Percentiles rank a stretch among this genome's conserved stretches.
These are phyloP conservation scores for Gymnosoma rotundatum DNA, from an alignment of 2,888 invertebrate species.

Conservation along the genomic window DNA sequence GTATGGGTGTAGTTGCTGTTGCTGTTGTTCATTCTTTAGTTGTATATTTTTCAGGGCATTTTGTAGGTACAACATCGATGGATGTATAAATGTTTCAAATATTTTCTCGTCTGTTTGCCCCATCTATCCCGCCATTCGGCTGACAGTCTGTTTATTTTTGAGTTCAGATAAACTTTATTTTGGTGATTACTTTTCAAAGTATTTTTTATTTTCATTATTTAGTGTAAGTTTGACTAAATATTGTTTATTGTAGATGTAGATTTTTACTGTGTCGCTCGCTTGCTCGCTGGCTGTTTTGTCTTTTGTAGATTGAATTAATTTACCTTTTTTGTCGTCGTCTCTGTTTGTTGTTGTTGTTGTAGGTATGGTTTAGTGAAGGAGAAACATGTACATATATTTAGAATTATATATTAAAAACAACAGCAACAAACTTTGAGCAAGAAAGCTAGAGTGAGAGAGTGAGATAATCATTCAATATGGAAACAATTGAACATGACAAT, in stretches of 20 bases:
- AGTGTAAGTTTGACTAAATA: slow-evolving; percentile 59
- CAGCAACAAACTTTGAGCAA: background rate
- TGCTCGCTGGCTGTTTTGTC: slow-evolving; percentile 16
- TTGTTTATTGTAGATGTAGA: slow-evolving; percentile 35
- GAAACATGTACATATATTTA: slow-evolving; percentile 32
- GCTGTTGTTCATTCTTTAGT: slow-evolving; percentile 17
- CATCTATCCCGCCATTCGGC: background rate
- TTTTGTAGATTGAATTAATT: slow-evolving; percentile 61
- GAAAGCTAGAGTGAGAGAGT: slow-evolving; percentile 22
- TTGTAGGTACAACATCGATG: slow-evolving; percentile 51
- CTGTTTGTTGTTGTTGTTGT: slow-evolving; percentile 2
- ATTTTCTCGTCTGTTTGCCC: slow-evolving; percentile 24
- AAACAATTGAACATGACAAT: slow-evolving; percentile 64
- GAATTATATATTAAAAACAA: background rate
- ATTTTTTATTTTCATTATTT: slow-evolving; percentile 55
- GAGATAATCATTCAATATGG: slow-evolving; percentile 55
- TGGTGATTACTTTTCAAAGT: slow-evolving; percentile 66
- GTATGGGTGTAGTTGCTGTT: slow-evolving; percentile 73
- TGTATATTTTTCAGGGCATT: slow-evolving; percentile 63
- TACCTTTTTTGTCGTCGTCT: slow-evolving; percentile 45
- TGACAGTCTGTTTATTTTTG: slow-evolving; percentile 44
- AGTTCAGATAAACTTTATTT: slow-evolving; percentile 66
- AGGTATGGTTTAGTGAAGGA: slow-evolving; percentile 49
- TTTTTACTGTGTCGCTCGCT: slow-evolving; percentile 18
- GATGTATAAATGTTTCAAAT: slow-evolving; percentile 3